phyloP scores from a whole-genome alignment of 1,140 invertebrate species.

The Neodiprion lecontei region DNA sequence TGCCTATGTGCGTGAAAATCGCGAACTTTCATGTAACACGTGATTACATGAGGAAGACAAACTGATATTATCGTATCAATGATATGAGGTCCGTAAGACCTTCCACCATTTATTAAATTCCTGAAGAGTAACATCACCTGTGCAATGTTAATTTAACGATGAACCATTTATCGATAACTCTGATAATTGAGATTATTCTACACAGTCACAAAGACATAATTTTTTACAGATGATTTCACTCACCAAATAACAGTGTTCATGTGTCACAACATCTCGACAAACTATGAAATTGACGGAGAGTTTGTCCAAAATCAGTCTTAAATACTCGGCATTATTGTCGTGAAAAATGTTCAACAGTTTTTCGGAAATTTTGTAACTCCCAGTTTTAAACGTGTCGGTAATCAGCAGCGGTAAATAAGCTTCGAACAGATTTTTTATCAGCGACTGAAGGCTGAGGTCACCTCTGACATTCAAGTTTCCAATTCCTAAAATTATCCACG shows the following conservation, averaged over 20 bases:
- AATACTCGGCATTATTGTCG: slow-evolving; percentile 42
- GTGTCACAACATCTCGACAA: slow-evolving; percentile 42
- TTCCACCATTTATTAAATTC: slow-evolving; percentile 43
- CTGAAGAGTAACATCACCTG: slow-evolving; percentile 52
- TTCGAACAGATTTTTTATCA: slow-evolving; percentile 52
- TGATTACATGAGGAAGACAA: slow-evolving; percentile 43
- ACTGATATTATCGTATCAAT: slow-evolving; percentile 45
- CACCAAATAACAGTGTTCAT: slow-evolving; percentile 53
- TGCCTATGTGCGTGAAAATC: slow-evolving; percentile 52
- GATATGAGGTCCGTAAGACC: slow-evolving; percentile 35
- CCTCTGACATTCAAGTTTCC: slow-evolving; percentile 46
- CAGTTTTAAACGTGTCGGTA: slow-evolving; percentile 29
- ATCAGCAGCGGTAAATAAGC: slow-evolving; percentile 52
- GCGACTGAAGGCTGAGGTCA: slow-evolving; percentile 46
- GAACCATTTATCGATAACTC: background rate
- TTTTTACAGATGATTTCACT: slow-evolving; percentile 8
- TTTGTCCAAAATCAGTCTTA: slow-evolving; percentile 45
- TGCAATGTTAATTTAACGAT: slow-evolving; percentile 22
- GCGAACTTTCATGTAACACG: slow-evolving; percentile 50
- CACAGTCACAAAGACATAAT: background rate
- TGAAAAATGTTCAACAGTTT: slow-evolving; percentile 48
- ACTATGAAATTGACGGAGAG: slow-evolving; percentile 43
- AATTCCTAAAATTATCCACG: slow-evolving; percentile 50
- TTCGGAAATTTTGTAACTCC: slow-evolving; percentile 44
- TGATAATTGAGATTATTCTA: background rate